Evolutionary conservation across 2,888 invertebrate genomes (phyloP).

Genomic region (Cabera pusaria): DNA sequence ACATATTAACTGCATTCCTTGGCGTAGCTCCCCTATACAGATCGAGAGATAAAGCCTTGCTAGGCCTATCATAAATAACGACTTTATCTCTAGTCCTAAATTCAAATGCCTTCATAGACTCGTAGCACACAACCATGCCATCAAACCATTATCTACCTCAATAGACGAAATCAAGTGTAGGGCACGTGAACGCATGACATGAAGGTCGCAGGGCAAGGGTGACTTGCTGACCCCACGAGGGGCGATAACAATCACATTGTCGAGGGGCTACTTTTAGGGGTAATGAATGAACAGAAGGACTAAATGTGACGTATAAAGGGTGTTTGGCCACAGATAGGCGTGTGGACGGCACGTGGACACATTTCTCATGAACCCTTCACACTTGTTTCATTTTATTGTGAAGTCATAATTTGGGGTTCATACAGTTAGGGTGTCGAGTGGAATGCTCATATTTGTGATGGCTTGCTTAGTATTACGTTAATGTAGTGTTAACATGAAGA

Average conservation of each 20-base stretch:
- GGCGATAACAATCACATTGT: constrained; percentile 69
- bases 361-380: constrained; percentile 50
- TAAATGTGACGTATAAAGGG: constrained; percentile 55
- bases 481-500: too few relatives aligned
- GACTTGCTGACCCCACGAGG: constrained; percentile 68
- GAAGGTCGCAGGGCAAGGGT: constrained; percentile 44
- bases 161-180: constrained; percentile 7
- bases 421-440: constrained; percentile 5
- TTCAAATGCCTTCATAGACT: constrained; percentile 18
- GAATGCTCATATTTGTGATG: too few relatives aligned
- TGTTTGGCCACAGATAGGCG: constrained; percentile 60
- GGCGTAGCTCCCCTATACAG: neutral
- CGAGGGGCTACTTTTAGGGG: constrained; percentile 18
- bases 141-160: constrained; percentile 15
- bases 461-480: too few relatives aligned
- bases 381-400: constrained; percentile 38
- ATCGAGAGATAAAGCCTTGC: neutral
- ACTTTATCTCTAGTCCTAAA: neutral
- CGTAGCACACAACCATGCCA: too few relatives aligned
- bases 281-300: constrained; percentile 43
- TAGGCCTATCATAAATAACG: neutral
- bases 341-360: constrained; percentile 72
- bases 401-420: constrained; percentile 24
- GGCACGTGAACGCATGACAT: constrained; percentile 55
- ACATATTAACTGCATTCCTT: constrained; percentile 15